phyloP scores from a whole-genome alignment of 2,113 vertebrate genomes.

The Cyprichromis sp. region DNA sequence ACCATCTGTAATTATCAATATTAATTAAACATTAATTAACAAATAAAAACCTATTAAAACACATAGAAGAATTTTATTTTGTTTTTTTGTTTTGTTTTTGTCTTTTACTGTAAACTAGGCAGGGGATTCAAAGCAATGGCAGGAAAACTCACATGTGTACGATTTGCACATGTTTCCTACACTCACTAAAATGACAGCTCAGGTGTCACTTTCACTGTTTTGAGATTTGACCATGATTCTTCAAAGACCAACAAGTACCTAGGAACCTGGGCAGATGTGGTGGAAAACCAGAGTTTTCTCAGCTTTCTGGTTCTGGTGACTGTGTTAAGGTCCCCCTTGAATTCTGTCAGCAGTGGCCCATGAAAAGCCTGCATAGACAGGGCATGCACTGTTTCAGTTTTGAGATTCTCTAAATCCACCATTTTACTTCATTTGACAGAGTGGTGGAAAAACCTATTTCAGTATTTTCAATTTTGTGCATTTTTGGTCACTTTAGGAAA shows the following conservation, averaged over 20 bases:
- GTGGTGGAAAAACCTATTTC: neutral
- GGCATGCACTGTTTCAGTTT: neutral
- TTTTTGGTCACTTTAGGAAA: neutral
- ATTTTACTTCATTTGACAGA: neutral
- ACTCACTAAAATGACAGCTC: neutral
- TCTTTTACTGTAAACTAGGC: neutral
- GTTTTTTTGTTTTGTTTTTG: neutral
- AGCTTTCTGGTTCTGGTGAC: neutral
- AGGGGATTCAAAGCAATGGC: neutral
- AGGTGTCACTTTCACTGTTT: neutral
- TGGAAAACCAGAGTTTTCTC: neutral
- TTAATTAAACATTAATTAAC: neutral
- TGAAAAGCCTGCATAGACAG: neutral
- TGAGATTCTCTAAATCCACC: neutral
- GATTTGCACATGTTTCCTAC: neutral
- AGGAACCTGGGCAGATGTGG: neutral
- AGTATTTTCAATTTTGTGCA: neutral
- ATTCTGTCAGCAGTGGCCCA: neutral
- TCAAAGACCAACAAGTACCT: neutral
- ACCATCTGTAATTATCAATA: neutral
- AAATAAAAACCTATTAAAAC: neutral
- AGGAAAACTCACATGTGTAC: neutral
- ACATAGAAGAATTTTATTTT: neutral
- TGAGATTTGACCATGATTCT: neutral
- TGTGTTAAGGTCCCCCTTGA: neutral